Conservation (phyloP, 2,797 vertebrate genomes). For the Liparis tanakae region DNA sequence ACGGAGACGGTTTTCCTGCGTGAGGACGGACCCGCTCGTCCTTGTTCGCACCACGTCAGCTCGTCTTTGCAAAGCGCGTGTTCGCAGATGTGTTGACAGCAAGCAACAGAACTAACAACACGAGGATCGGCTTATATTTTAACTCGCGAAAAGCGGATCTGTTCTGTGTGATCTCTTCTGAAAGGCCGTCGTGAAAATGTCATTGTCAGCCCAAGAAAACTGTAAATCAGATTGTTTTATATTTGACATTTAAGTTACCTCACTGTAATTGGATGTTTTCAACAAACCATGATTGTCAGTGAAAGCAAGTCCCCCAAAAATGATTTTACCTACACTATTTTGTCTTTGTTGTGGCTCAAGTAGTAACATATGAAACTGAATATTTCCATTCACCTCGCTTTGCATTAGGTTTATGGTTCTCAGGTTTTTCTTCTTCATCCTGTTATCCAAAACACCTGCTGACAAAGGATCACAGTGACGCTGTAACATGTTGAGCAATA, state of each 20-base stretch:
- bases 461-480: neutral
- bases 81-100: too few species aligned
- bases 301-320: neutral
- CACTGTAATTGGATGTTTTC: too few species aligned
- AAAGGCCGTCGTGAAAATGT: neutral
- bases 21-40: too few species aligned
- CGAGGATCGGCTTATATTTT: neutral
- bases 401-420: neutral
- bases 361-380: too few species aligned
- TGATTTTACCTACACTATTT: neutral
- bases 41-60: neutral
- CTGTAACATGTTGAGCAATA: neutral
- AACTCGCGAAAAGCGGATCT: neutral
- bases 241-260: neutral
- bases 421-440: slow-evolving; percentile 11
- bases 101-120: neutral
- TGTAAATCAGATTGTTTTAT: neutral
- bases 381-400: neutral
- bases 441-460: neutral
- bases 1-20: neutral
- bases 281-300: too few species aligned
- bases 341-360: neutral
- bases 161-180: neutral
- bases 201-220: neutral
- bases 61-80: neutral